Evolutionary conservation across 2,113 vertebrate species (phyloP), one percentile per base, ranked within the genome.

Genomic region (Podarcis cretensis): DNA sequence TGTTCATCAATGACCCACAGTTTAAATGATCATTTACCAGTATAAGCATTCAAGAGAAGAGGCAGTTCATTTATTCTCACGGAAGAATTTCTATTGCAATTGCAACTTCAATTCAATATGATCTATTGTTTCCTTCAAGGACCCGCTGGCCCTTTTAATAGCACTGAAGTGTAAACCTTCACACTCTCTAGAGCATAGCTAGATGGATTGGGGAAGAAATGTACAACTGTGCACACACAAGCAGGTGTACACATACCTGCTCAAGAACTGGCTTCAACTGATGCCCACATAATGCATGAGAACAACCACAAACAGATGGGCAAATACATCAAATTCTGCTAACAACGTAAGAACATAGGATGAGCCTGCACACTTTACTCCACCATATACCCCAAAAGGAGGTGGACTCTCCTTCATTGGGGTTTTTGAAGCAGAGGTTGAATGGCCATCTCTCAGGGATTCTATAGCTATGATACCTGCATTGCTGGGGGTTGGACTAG

Each of bases 1-100:
- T 20, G 5, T 88, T 93, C 92, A 93, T 25, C 43, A 83, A 87
- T 82, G 77, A 93, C 83, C 81, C n/a, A 84, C 1, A 1, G 16
- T 92, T 94, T 89, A 91, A 95, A 95, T 71, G 89, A 92, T 73
- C 54, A 85, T 84, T 95, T 37, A 78, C 83, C 93, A 90, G 82
- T 79, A 80, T 80, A 90, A 91, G 71, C 88, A 25, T 57, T 83
- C 87, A 30, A 89, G 40, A 78, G 9, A 90, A 30, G 85, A 81
- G 83, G 37, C 32, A 71, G 83, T 90, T 85, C 4, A n/a, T 80
- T 92, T 88, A 48, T 37, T 85, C 85, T 87, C 65, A 91, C 89
- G 0, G 1, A 40, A 86, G 79, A 92, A 92, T 82, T 94, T 93
- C 89, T 90, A 86, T 94, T 92, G 73, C 69, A 81, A 91, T 91